A percentile compares a stretch with the other conserved stretches of the same genome.
These are phyloP conservation scores for Ornithoptera alexandrae DNA, from an alignment of 2,888 invertebrate genomes.

Conservation along the genomic window DNA sequence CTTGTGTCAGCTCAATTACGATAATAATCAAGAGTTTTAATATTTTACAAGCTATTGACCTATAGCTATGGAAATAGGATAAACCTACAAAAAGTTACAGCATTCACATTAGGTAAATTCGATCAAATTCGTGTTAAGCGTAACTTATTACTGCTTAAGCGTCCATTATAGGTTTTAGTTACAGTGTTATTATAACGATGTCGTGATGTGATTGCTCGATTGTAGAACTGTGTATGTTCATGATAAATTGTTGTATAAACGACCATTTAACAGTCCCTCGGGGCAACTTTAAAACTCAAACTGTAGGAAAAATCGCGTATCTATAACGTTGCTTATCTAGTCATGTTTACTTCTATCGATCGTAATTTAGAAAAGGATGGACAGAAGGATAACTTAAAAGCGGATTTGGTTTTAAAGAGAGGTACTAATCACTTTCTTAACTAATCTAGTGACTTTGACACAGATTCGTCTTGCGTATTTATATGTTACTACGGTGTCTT, in stretches of 20 bases:
- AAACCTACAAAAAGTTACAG: neutral
- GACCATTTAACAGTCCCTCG: neutral
- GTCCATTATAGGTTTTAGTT: conserved; percentile 7
- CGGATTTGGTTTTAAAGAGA: no score
- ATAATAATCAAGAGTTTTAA: no score
- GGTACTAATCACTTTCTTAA: no score
- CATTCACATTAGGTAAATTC: conserved; percentile 2
- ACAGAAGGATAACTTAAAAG: no score
- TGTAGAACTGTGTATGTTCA: neutral
- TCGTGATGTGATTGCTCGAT: conserved; percentile 6
- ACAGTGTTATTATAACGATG: conserved; percentile 8
- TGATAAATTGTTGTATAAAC: neutral
- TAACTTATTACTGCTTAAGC: conserved; percentile 10
- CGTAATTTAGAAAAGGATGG: no score
- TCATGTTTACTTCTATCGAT: neutral
- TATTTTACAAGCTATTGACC: neutral
- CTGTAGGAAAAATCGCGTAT: neutral
- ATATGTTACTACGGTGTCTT: no score
- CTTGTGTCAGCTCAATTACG: no score
- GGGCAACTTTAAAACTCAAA: neutral
- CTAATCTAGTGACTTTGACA: no score
- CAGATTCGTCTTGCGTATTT: no score
- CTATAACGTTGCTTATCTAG: neutral
- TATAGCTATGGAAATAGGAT: neutral
- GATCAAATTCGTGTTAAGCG: conserved; percentile 23